A percentile compares a stretch with the other conserved stretches of the same genome.
Evolutionary conservation across 1,140 invertebrate species (phyloP).

Genomic region (Trypoxylus dichotomus): DNA sequence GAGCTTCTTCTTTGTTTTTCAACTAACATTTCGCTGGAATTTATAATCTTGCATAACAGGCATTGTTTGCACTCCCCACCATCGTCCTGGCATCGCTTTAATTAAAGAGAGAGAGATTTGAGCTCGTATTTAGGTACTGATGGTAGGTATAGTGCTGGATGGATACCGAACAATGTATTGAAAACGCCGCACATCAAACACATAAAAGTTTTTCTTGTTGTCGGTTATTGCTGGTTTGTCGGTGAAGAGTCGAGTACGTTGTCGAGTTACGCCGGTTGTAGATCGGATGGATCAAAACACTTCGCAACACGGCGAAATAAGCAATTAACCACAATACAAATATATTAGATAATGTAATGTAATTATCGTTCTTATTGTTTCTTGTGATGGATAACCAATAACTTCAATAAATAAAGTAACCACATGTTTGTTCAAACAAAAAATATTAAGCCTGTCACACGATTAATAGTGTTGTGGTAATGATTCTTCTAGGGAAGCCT

Average conservation of each 20-base stretch:
- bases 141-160: neutral
- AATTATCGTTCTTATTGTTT: no score
- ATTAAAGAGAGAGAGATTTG: constrained; percentile 13
- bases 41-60: constrained; percentile 23
- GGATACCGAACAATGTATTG: neutral
- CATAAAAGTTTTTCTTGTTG: neutral
- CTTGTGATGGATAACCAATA: no score
- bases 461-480: no score
- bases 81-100: neutral
- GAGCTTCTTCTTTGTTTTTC: constrained; percentile 14
- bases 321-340: no score
- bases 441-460: no score
- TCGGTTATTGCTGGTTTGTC: neutral
- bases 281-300: neutral
- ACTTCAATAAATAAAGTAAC: no score
- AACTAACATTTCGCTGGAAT: constrained; percentile 13
- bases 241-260: neutral
- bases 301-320: no score
- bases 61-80: constrained; percentile 11
- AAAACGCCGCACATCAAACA: neutral
- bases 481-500: no score
- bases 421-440: no score
- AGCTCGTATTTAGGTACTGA: neutral
- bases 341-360: no score
- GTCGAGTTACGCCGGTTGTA: no score